Conservation (phyloP, 1,140 invertebrate species). For the Gryon sp. region DNA sequence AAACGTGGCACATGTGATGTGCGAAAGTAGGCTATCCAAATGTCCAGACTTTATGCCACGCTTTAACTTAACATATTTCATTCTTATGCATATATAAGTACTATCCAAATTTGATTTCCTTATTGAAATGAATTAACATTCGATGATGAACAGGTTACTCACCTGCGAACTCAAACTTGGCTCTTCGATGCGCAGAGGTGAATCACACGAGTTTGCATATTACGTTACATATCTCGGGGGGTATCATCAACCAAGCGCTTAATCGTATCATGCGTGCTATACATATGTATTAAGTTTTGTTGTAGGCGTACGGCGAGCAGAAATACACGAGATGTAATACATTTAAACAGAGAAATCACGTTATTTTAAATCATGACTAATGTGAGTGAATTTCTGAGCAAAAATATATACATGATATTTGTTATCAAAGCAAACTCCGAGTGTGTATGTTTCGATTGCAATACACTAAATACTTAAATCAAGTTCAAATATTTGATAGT, state of each 20-base stretch:
- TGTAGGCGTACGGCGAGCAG: conserved; percentile 28
- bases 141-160: conserved; percentile 58
- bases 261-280: conserved; percentile 57
- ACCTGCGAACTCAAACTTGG: conserved; percentile 51
- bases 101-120: too few species aligned
- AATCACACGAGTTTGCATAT: conserved; percentile 67
- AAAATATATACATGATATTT: conserved; percentile 11
- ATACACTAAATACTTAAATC: too few species aligned
- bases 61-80: too few species aligned
- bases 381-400: conserved; percentile 16
- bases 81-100: too few species aligned
- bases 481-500: too few species aligned
- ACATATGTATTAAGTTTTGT: conserved; percentile 58
- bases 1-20: too few species aligned
- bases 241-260: conserved; percentile 57
- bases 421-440: too few species aligned
- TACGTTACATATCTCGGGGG: conserved; percentile 55
- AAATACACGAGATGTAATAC: conserved; percentile 14
- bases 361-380: conserved; percentile 15
- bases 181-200: conserved; percentile 40
- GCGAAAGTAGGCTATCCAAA: too few species aligned
- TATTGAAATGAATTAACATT: conserved; percentile 35
- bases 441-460: too few species aligned
- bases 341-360: conserved; percentile 7
- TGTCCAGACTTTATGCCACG: too few species aligned